These are phyloP conservation scores for Neosilurus hyrtlii DNA, from an alignment of 2,797 vertebrate genomes.

Conservation along the genomic window DNA sequence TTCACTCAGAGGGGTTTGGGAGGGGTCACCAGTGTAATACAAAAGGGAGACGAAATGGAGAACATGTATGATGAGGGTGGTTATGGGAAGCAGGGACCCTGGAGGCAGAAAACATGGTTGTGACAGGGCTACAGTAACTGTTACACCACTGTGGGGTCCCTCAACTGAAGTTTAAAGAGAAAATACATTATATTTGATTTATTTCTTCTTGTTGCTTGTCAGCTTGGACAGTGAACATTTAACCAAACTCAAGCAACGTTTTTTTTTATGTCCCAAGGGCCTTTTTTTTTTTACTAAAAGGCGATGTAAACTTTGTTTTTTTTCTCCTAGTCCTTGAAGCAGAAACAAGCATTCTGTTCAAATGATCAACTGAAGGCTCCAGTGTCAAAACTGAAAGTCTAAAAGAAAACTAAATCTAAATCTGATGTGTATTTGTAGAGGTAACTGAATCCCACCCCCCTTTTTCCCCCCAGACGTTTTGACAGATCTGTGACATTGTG, in stretches of 20 bases:
- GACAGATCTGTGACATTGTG: not conserved
- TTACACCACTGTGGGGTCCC: no score
- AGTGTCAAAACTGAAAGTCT: not conserved
- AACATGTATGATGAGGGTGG: not conserved
- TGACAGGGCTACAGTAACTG: not conserved
- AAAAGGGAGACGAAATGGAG: conserved; percentile 7
- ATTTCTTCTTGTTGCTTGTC: not conserved
- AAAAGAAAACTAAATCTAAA: not conserved
- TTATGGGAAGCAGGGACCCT: not conserved
- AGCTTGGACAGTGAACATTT: not conserved
- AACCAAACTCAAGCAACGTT: not conserved
- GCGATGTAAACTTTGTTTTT: not conserved
- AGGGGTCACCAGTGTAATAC: conserved; percentile 16
- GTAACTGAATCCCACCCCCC: not conserved
- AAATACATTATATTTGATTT: not conserved
- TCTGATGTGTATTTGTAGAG: not conserved
- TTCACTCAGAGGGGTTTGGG: not conserved
- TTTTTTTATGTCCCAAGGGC: not conserved
- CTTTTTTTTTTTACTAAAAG: not conserved
- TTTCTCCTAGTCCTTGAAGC: no score
- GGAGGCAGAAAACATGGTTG: not conserved
- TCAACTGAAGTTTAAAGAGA: not conserved
- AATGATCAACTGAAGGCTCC: not conserved
- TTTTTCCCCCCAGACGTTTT: not conserved
- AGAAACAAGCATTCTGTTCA: not conserved